phyloP scores from a whole-genome alignment of 2,888 invertebrate species.

The Pollenia labialis region DNA sequence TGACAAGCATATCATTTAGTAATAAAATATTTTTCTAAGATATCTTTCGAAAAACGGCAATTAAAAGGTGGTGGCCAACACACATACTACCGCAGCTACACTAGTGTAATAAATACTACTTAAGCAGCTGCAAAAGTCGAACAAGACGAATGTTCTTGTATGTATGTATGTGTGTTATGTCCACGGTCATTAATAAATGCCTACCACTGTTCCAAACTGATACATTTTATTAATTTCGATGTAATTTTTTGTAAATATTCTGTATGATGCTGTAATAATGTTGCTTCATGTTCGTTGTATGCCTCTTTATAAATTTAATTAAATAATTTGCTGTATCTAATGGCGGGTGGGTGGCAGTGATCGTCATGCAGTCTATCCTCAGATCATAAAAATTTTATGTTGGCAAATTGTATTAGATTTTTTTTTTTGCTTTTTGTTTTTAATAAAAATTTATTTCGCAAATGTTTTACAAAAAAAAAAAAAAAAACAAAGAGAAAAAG shows the following conservation, averaged over 20 bases:
- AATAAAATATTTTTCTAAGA: too few relatives aligned
- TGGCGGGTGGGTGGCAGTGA: conserved; percentile 61
- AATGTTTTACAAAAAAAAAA: conserved; percentile 38
- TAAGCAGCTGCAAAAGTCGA: too few relatives aligned
- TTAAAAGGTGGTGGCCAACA: too few relatives aligned
- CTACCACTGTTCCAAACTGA: neutral
- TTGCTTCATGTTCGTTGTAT: conserved; percentile 2
- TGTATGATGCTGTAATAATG: neutral
- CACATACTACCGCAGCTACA: too few relatives aligned
- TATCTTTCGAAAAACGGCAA: too few relatives aligned
- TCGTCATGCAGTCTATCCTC: conserved; percentile 72
- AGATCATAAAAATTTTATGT: conserved; percentile 58
- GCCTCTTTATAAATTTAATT: conserved; percentile 39
- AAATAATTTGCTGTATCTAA: conserved; percentile 52
- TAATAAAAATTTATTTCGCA: conserved; percentile 35
- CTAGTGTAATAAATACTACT: too few relatives aligned
- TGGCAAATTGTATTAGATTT: conserved; percentile 47
- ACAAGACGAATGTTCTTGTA: too few relatives aligned
- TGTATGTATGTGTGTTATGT: too few relatives aligned
- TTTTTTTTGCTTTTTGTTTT: conserved; percentile 7
- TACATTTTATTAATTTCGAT: conserved; percentile 26
- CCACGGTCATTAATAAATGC: too few relatives aligned
- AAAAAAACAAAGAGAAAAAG: neutral
- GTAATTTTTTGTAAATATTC: neutral
- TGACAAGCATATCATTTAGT: too few relatives aligned